Evolutionary conservation across 2,113 vertebrate species (phyloP).

Genomic region (Oceanites oceanicus): DNA sequence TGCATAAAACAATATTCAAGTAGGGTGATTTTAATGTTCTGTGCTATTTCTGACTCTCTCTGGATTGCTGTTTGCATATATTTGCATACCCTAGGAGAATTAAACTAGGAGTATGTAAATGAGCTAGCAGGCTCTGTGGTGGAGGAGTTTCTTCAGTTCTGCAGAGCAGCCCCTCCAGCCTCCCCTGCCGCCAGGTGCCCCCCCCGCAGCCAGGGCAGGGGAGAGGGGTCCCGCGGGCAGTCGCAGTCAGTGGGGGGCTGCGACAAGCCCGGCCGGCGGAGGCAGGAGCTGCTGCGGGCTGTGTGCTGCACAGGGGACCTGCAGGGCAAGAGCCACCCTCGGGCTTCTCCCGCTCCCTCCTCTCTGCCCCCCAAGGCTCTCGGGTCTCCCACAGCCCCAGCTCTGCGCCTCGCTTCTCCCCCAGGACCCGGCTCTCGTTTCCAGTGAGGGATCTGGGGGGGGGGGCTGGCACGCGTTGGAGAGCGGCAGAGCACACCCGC

Average conservation of each 20-base stretch:
- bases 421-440: accelerated
- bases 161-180: conserved; percentile 53
- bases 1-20: conserved; percentile 91
- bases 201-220: background rate
- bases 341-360: background rate
- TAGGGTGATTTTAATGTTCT: conserved; percentile 92
- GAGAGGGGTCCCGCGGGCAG: background rate
- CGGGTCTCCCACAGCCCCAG: background rate
- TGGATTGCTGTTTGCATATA: conserved; percentile 99
- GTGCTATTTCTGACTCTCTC: conserved; percentile 99
- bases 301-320: too few species aligned
- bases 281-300: background rate
- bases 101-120: conserved; percentile 98
- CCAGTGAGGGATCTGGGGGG: background rate
- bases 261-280: accelerated
- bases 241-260: accelerated
- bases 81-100: conserved; percentile 99
- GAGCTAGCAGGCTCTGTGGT: conserved; percentile 78
- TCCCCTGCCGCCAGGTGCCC: background rate
- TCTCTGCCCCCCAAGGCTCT: background rate
- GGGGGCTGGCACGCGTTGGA: accelerated
- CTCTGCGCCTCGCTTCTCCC: background rate
- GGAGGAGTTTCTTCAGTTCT: conserved; percentile 52
- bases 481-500: background rate
- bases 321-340: background rate